Evolutionary conservation across 2,888 invertebrate species (phyloP), one percentile per base, ranked within the genome.

Genomic region (Eupithecia pulchellata): DNA sequence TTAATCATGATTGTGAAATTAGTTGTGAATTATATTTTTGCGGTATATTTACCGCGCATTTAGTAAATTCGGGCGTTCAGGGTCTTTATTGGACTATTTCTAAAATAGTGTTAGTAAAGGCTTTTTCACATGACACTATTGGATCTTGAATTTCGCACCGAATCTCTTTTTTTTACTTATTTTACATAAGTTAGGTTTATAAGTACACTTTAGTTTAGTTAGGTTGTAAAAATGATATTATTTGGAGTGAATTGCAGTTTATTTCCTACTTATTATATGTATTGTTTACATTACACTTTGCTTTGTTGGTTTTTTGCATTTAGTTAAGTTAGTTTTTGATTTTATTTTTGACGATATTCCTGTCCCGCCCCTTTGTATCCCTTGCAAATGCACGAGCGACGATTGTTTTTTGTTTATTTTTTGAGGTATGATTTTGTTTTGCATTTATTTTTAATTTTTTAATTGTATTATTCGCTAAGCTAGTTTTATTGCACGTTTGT

Each of bases 71-170:
- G 78, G 78, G 87, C 86, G 84, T 81, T 79, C 79, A 82, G 81
- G 82, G 86, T 87, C 89, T 92, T 91, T 91, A 89, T 89, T 87
- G 80, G 84, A 89, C 92, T 93, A 93, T 93, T 93, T 91, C 73
- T 86, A 79, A 91, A 92, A 92, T 92, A 93, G 93, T 91, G 84
- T 73, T 77, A 78, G 85, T 91, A 89, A 92, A 91, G 91, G 74
- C 84, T 81, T 79, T 74, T 81, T 84, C 84, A 85, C 82, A 77
- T 78, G 79, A 82, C 77, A 79, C 75, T 79, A 76, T 76, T 74
- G 72, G 78, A 81, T 78, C 79, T 78, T 79, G 79, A 79, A 73
- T 73, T 77, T 78, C 75, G 82, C 83, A 84, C 84, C 79, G 77
- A 82, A 84, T 85, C 78, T 86, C 78, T 82, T 72, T 74, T 74